Evolutionary conservation across 2,888 invertebrate genomes (phyloP).

Genomic region (Calameuta idolon): DNA sequence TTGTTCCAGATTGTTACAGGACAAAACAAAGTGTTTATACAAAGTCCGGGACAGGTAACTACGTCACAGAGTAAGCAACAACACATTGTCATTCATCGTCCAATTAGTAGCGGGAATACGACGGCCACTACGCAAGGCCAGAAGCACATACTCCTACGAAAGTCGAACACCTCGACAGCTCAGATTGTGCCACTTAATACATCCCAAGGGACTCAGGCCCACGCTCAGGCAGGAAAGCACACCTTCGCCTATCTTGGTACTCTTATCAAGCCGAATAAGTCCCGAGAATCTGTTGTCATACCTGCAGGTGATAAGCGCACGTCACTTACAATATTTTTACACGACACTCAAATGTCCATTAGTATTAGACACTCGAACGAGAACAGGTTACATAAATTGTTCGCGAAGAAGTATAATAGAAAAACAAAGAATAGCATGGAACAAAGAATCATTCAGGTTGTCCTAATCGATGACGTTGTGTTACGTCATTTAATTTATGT

Average conservation of each 20-base stretch:
- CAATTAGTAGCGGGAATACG: constrained; percentile 47
- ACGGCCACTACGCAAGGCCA: constrained; percentile 47
- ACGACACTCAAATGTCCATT: neutral
- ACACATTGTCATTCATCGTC: constrained; percentile 59
- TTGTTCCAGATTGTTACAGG: constrained; percentile 54
- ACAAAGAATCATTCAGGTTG: neutral
- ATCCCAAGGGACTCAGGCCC: constrained; percentile 49
- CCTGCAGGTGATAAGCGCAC: constrained; percentile 51
- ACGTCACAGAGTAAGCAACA: constrained; percentile 49
- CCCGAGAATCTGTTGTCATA: constrained; percentile 59
- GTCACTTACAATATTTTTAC: neutral
- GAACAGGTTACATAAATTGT: neutral
- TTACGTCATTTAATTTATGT: neutral
- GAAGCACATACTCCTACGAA: constrained; percentile 61
- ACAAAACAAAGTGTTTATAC: constrained; percentile 60
- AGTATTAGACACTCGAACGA: neutral
- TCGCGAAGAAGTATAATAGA: neutral
- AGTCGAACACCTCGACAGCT: constrained; percentile 56
- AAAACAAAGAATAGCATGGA: neutral
- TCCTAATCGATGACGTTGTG: neutral
- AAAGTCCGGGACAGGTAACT: constrained; percentile 54
- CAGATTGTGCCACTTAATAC: constrained; percentile 61
- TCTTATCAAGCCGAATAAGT: constrained; percentile 60
- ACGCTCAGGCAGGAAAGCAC: constrained; percentile 58
- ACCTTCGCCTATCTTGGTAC: constrained; percentile 63